Evolutionary conservation across 2,113 vertebrate genomes (phyloP), one percentile per base, ranked within the genome.

Genomic region (Paracanthobrama guichenoti): DNA sequence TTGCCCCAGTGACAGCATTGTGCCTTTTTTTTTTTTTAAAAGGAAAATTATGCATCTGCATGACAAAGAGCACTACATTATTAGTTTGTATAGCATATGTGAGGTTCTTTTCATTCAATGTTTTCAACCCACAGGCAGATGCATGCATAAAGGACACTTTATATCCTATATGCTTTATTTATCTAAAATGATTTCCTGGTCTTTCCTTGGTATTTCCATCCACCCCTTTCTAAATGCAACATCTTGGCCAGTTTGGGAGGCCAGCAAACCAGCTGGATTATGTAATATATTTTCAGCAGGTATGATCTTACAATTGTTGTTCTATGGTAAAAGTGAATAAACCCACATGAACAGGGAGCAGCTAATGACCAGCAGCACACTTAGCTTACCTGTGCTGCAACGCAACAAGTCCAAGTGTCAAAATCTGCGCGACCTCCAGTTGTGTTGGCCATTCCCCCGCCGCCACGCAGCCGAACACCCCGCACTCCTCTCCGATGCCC

Each of bases 401-500:
- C 86, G 97, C 97, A 90, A 96, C 96, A 46, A 99, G 92, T n/a
- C 97, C 97, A 90, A 98, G 89, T 0, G 96, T 96, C 87, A 99
- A 85, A 14, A 99, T 95, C 89, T 99, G 96, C 0, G 96, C 96
- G 86, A 99, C 97, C 84, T 99, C 97, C 57, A 99, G 94, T 91
- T 98, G 96, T 0, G 97, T 96, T 91, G 97, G 97, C 97, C 97
- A 99, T n/a, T 93, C 92, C 83, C 97, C 97, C 0, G 96, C 93
- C 7, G 97, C 95, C 74, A 99, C 96, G 83, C 97, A 99, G 9
- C 97, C 97, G 90, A 99, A 98, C 31, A 98, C 97, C 31, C 97
- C 97, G 89, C 97, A 98, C 81, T 98, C 97, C 84, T 99, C 97
- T 14, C 96, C 91, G 88, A 99, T 96, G 4, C 97, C 97, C 80